Conservation (phyloP, 2,113 vertebrate species). For the Ovis canadensis region DNA sequence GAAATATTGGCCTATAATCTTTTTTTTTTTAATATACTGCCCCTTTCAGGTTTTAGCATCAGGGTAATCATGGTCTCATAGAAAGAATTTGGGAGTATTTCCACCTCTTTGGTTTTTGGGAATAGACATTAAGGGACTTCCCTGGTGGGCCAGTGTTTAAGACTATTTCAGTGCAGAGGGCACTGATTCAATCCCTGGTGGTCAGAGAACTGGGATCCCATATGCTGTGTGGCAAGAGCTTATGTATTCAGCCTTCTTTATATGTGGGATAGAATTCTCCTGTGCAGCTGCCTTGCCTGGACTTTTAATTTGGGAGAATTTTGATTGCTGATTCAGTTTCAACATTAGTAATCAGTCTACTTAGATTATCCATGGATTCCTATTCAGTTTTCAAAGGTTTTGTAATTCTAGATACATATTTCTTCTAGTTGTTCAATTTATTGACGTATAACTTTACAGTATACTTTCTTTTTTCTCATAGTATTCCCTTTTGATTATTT, state of each 20-base stretch:
- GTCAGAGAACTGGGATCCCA: background rate
- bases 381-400: background rate
- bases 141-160: background rate
- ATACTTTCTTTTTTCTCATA: background rate
- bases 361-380: background rate
- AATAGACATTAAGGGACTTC: background rate
- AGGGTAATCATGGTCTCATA: background rate
- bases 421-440: background rate
- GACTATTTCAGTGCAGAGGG: background rate
- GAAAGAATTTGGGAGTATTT: background rate
- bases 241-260: background rate
- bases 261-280: background rate
- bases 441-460: background rate
- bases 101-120: background rate
- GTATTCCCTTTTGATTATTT: background rate
- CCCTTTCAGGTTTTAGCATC: background rate
- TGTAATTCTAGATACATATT: background rate
- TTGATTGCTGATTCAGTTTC: background rate
- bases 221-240: background rate
- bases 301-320: background rate
- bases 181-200: background rate
- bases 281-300: background rate
- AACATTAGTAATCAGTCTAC: background rate
- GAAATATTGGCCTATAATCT: background rate
- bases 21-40: background rate